A percentile compares a stretch with the other conserved stretches of the same genome.
These are phyloP conservation scores for Apamea monoglypha DNA, from an alignment of 2,888 invertebrate genomes.

Conservation along the genomic window DNA sequence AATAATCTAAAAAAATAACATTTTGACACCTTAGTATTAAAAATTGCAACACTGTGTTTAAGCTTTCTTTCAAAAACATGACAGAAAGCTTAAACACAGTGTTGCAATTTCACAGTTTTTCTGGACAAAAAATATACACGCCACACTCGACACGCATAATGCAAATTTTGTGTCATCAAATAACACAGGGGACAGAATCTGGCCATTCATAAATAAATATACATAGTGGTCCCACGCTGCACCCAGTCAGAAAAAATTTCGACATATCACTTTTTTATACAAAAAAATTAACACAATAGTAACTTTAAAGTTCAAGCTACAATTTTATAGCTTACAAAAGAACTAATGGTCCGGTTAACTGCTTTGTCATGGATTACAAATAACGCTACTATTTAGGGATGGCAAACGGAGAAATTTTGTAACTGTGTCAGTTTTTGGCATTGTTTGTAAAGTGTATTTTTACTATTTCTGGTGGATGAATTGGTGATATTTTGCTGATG, in stretches of 20 bases:
- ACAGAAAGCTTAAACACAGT: slow-evolving; percentile 25
- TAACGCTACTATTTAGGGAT: slow-evolving; percentile 70
- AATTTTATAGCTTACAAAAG: slow-evolving; percentile 76
- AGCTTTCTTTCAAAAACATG: no score
- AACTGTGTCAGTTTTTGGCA: slow-evolving; percentile 42
- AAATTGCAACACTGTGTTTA: no score
- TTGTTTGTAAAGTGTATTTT: slow-evolving; percentile 45
- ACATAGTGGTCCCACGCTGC: slow-evolving; percentile 70
- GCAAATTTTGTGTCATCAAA: slow-evolving; percentile 57
- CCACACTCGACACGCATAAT: slow-evolving; percentile 27
- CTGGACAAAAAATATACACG: slow-evolving; percentile 13
- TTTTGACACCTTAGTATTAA: neutral
- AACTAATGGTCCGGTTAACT: slow-evolving; percentile 86
- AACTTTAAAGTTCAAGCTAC: slow-evolving; percentile 56
- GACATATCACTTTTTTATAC: slow-evolving; percentile 61
- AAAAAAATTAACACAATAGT: slow-evolving; percentile 63
- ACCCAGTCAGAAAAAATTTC: slow-evolving; percentile 72
- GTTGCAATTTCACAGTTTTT: neutral
- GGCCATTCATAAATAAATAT: slow-evolving; percentile 28
- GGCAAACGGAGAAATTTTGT: slow-evolving; percentile 50
- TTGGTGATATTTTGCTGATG: neutral
- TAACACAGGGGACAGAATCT: slow-evolving; percentile 40
- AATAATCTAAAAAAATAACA: neutral
- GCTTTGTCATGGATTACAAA: slow-evolving; percentile 80
- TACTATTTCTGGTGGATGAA: neutral